A percentile compares a stretch with the other conserved stretches of the same genome.
These are phyloP conservation scores for Pyrrhia umbra DNA, from an alignment of 2,888 invertebrate species.

Conservation along the genomic window DNA sequence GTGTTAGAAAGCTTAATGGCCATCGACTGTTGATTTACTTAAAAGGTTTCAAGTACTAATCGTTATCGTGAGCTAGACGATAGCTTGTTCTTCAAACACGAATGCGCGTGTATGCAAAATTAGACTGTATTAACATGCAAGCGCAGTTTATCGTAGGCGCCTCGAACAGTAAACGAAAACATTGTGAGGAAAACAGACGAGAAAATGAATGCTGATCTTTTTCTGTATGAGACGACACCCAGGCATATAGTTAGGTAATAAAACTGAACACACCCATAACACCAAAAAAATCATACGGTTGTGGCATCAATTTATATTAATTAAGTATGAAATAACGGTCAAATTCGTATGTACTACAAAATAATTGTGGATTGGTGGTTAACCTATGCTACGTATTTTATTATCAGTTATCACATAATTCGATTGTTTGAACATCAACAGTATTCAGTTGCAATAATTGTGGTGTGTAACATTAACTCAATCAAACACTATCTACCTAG, in stretches of 20 bases:
- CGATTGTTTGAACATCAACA: slow-evolving; percentile 1
- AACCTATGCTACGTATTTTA: neutral
- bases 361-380: neutral
- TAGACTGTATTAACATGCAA: too few relatives aligned
- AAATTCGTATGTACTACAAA: neutral
- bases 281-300: too few relatives aligned
- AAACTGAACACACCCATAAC: too few relatives aligned
- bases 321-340: neutral
- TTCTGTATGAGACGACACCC: too few relatives aligned
- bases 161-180: neutral
- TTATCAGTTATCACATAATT: neutral
- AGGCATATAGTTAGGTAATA: too few relatives aligned
- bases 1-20: slow-evolving; percentile 63
- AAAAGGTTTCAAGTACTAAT: slow-evolving; percentile 70
- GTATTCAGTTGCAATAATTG: neutral
- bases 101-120: too few relatives aligned
- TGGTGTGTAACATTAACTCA: neutral
- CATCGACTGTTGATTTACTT: slow-evolving; percentile 68
- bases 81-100: neutral
- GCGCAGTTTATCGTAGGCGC: neutral
- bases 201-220: too few relatives aligned
- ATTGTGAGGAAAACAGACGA: too few relatives aligned
- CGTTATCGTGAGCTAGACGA: slow-evolving; percentile 42
- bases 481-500: slow-evolving; percentile 5
- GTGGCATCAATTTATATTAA: too few relatives aligned